phyloP scores from a whole-genome alignment of 1,140 invertebrate species.

The Zophobas morio region DNA sequence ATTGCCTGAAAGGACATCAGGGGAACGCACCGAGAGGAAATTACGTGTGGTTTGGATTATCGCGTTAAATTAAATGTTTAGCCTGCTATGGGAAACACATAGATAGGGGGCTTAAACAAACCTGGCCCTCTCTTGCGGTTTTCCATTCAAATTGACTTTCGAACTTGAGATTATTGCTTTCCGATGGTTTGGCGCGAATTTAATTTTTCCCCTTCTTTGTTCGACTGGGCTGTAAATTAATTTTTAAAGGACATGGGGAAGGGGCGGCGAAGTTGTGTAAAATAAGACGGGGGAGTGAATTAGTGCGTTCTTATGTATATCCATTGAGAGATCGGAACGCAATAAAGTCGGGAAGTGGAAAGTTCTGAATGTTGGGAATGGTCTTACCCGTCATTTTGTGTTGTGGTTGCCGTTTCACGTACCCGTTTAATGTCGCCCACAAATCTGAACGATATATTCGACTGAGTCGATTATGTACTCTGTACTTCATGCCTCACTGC shows the following conservation, averaged over 20 bases:
- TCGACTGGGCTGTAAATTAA: neutral
- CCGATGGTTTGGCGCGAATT: slow-evolving; percentile 1
- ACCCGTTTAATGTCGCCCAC: slow-evolving; percentile 48
- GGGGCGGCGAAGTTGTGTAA: no score
- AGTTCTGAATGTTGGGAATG: slow-evolving; percentile 38
- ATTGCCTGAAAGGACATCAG: slow-evolving; percentile 48
- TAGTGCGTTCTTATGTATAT: neutral
- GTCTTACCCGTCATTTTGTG: slow-evolving; percentile 44
- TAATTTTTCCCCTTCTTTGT: slow-evolving; percentile 3
- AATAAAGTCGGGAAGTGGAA: slow-evolving; percentile 24
- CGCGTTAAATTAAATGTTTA: slow-evolving; percentile 56
- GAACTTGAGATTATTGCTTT: slow-evolving; percentile 3
- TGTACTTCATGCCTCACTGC: slow-evolving; percentile 41
- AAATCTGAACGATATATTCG: slow-evolving; percentile 50
- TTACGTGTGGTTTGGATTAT: slow-evolving; percentile 55
- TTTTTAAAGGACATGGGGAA: no score
- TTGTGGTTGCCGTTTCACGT: slow-evolving; percentile 53
- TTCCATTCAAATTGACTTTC: slow-evolving; percentile 33
- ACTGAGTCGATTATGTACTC: slow-evolving; percentile 48
- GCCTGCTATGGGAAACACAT: slow-evolving; percentile 17
- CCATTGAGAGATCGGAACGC: slow-evolving; percentile 47
- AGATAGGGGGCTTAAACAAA: slow-evolving; percentile 15
- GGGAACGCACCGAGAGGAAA: slow-evolving; percentile 51
- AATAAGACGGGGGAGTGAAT: no score
- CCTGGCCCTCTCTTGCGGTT: slow-evolving; percentile 18